Evolutionary conservation across 1,140 invertebrate species (phyloP), one percentile per base, ranked within the genome.

Genomic region (Drosophila jambulina): DNA sequence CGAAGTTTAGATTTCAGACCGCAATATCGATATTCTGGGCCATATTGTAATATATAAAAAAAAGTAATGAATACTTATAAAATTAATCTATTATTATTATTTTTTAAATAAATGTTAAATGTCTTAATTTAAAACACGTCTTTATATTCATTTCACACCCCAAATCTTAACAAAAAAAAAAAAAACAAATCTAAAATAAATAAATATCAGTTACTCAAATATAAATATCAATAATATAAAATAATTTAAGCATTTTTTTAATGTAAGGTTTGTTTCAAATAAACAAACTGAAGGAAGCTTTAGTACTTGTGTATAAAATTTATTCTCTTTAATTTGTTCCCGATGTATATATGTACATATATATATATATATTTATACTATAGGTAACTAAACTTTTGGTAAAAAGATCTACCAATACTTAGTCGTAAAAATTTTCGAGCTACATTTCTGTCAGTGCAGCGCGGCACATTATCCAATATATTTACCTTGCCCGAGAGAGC

Each of bases 401-500:
- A 6, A 27, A 27, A 48, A 12, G 1, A 19, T 29, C 2, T 13
- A 19, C 0, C 3, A 13, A 4, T 9, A 27, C 17, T 10, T 23
- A 46, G 8, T 15, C 23, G 3, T n/a, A 19, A 32, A 12, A 0
- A 51, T 15, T 51, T 21, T 0, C 7, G 1, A 34, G 7, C 7
- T 0, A 25, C 5, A 5, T 68, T 68, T 68, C 10, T 34, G 1
- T 2, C 51, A 70, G 68, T 71, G 68, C 32, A 70, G 23, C 19
- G 17, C 32, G 13, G 17, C 17, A 32, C 9, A 58, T 46, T 25
- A 46, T 57, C 25, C 19, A 17, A 57, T 32, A 70, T 42, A 42
- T 29, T 27, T 65, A 65, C 34, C 38, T 51, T 23, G 29, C 32
- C 51, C 34, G 15, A 36, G 51, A 54, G 29, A 51, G 19, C 32